These are phyloP conservation scores for Leistus spinibarbis DNA, from an alignment of 2,888 invertebrate genomes.

Conservation along the genomic window DNA sequence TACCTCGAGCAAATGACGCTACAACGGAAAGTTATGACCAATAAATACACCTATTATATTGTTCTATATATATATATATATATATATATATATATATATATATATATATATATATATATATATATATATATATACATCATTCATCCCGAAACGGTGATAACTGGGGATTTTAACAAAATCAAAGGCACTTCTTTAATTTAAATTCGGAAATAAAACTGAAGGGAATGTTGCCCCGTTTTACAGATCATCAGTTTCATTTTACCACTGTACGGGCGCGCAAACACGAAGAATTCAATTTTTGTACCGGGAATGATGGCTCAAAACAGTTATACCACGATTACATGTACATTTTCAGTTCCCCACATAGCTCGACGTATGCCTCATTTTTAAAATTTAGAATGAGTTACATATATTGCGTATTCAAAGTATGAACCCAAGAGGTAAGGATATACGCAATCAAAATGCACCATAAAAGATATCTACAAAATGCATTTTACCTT, in stretches of 20 bases:
- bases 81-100: background rate
- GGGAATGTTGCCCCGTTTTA: slow-evolving; percentile 24
- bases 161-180: slow-evolving; percentile 32
- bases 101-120: too few species aligned
- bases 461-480: too few species aligned
- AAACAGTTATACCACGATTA: background rate
- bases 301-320: too few species aligned
- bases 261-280: background rate
- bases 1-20: background rate
- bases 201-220: slow-evolving; percentile 32
- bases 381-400: too few species aligned
- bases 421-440: too few species aligned
- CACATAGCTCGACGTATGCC: too few species aligned
- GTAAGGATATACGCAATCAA: too few species aligned
- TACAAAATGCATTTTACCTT: too few species aligned
- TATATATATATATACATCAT: too few species aligned
- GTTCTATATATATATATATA: background rate
- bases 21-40: background rate
- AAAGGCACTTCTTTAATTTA: slow-evolving; percentile 35
- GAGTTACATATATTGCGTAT: too few species aligned
- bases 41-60: background rate
- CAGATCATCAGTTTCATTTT: slow-evolving; percentile 27
- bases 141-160: too few species aligned
- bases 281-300: slow-evolving; percentile 22
- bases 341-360: too few species aligned